Base-by-base conservation (phyloP, 2,888 invertebrate species). In the Ligdia adustata region DNA sequence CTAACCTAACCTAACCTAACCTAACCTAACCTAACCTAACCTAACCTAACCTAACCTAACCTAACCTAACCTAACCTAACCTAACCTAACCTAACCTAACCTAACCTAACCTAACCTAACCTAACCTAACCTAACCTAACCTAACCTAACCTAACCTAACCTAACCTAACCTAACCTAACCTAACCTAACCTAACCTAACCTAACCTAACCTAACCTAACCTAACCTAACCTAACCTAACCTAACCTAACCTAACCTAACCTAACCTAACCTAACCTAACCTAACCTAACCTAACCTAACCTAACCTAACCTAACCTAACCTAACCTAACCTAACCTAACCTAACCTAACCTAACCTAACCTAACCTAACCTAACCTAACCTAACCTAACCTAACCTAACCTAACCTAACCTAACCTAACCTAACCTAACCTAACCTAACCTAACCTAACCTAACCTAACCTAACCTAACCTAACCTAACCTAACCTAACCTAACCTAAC, bases 401-500 rank as follows among this genome's bases (percentile, higher is more conserved):
- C 39, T 39, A 39, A 32, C 45, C 39, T 39, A 39, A 32, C 45
- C 39, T 39, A 39, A 32, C 39, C 39, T 39, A 39, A 32, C 45
- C 39, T 39, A 39, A 32, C 45, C 39, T 39, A 39, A 42, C 48
- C 48, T 35, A 42, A 42, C 48, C 48, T 15, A 27, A 42, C 32
- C 42, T 29, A 31, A 42, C 40, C 42, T 31, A 18, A 18, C 18
- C 18, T 18, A 49, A 50, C 49, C 50, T 43, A 44, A 49, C 53
- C 53, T 48, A 50, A 46, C 49, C 49, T 49, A 46, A 46, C 49
- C 53, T 53, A 46, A 49, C 49, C 49, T 49, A 46, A 46, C 49
- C 49, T 49, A 49, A 46, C 52, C 48, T 45, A 41, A 45, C 52
- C 43, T 35, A 49, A 45, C 55, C 44, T 46, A 49, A 52, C 45